Base-by-base conservation (phyloP, 2,888 invertebrate genomes). In the Apotomis betuletana region DNA sequence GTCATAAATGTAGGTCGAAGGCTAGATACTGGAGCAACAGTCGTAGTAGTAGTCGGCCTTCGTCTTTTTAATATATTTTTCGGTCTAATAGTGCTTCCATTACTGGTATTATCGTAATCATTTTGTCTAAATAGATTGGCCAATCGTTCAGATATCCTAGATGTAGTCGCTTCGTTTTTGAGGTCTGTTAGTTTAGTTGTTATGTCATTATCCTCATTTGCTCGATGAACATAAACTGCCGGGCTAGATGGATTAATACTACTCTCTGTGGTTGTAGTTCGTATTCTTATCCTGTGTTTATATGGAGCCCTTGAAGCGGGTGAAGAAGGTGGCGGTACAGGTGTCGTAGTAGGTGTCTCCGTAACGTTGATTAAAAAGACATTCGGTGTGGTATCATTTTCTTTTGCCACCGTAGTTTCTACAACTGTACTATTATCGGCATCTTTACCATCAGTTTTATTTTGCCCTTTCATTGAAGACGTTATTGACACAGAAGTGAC, bases 401-500 rank as follows among this genome's bases (percentile, higher is more conserved):
- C 82, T 38, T 74, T 74, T 38, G 80, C 78, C 27, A 77, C 78
- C 51, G 77, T 69, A 44, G 70, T 77, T 73, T 83, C 81, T 5
- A 79, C 72, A 12, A 81, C 49, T 10, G 90, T 91, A 61, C 77
- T 82, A 73, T 88, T 88, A 57, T 85, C 85, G 6, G 74, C 64
- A 58, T 88, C 89, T 77, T 83, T 87, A 4, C 75, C 74, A 74
- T 93, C 93, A 12, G 92, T 92, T 83, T 87, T 92, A 76, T 93
- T 94, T 72, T 86, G 87, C 5, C 89, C 92, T 84, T 93, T 93
- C 81, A 93, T 90, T 38, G 94, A 93, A 3, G 94, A 94, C 41
- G 94, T 94, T 75, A 94, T 92, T 6, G 94, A 94, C 15, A 94
- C 89, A 55, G 94, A 94, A 46, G 94, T 94, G 0, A 94, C 94